Conservation (phyloP, 2,113 vertebrate species). For the Platycercus adscitus region DNA sequence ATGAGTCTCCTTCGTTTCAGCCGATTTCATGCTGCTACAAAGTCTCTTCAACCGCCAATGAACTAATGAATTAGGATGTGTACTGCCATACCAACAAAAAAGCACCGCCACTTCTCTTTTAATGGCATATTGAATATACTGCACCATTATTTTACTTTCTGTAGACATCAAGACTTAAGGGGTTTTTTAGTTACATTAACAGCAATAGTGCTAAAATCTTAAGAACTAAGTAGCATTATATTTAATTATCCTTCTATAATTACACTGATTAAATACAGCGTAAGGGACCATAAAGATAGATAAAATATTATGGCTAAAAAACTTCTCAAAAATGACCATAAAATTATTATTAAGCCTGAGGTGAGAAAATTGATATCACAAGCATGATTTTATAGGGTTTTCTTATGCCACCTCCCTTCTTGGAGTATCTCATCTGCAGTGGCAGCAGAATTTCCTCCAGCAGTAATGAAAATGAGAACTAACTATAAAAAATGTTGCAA, state of each 20-base stretch:
- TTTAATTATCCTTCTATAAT: constrained; percentile 84
- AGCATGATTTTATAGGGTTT: constrained; percentile 77
- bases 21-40: not conserved
- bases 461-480: constrained; percentile 53
- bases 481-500: constrained; percentile 52
- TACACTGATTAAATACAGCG: constrained; percentile 82
- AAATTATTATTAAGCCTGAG: constrained; percentile 85
- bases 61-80: constrained; percentile 17
- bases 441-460: constrained; percentile 64
- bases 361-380: constrained; percentile 83
- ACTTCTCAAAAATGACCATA: constrained; percentile 80
- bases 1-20: not conserved
- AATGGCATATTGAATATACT: constrained; percentile 32
- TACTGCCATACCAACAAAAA: constrained; percentile 26
- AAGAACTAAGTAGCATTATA: constrained; percentile 77
- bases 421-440: constrained; percentile 56
- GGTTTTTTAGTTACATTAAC: constrained; percentile 57
- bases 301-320: constrained; percentile 82
- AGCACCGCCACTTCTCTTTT: not conserved
- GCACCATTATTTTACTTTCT: constrained; percentile 60
- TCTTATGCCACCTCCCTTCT: constrained; percentile 47
- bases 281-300: constrained; percentile 81
- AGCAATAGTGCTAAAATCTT: constrained; percentile 75
- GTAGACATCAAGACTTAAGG: constrained; percentile 46
- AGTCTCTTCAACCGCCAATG: not conserved